phyloP scores from a whole-genome alignment of 64 coral and sea anemone species.

The Actinia tenebrosa region DNA sequence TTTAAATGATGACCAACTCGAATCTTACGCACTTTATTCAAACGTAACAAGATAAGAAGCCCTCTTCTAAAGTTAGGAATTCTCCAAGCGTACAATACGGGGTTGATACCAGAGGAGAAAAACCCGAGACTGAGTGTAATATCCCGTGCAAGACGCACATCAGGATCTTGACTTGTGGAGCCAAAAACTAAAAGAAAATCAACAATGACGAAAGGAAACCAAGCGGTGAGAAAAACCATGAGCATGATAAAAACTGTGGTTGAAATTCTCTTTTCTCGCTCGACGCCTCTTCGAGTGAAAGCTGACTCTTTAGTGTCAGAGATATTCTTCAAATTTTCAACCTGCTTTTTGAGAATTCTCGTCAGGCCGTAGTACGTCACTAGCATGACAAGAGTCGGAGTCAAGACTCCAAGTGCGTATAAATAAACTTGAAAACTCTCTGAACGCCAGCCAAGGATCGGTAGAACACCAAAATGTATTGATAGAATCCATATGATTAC shows the following conservation, averaged over 20 bases:
- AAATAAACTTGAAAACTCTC: conserved; percentile 48
- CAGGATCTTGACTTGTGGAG: conserved; percentile 6
- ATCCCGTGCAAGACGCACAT: conserved; percentile 23
- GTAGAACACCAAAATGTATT: conserved; percentile 30
- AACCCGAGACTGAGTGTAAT: conserved; percentile 39
- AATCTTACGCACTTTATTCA: background rate
- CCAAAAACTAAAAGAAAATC: conserved; percentile 49
- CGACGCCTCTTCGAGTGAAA: conserved; percentile 12
- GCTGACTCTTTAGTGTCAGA: conserved; percentile 2
- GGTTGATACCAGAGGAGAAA: conserved; percentile 36
- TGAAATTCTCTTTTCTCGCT: conserved; percentile 33
- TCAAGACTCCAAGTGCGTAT: conserved; percentile 35
- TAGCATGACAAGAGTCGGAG: conserved; percentile 28
- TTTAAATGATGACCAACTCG: background rate
- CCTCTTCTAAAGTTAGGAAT: conserved; percentile 36
- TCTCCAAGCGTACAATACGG: conserved; percentile 36
- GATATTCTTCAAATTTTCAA: conserved; percentile 11
- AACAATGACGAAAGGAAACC: conserved; percentile 46
- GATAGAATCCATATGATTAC: conserved; percentile 27
- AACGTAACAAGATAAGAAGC: background rate
- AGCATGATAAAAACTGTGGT: conserved; percentile 52
- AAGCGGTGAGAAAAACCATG: conserved; percentile 22
- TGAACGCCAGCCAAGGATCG: conserved; percentile 34
- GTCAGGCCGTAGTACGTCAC: conserved; percentile 25
- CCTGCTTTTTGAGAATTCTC: conserved; percentile 35